Evolutionary conservation across 2,888 invertebrate genomes (phyloP).

Genomic region (Leptogaster cylindrica): DNA sequence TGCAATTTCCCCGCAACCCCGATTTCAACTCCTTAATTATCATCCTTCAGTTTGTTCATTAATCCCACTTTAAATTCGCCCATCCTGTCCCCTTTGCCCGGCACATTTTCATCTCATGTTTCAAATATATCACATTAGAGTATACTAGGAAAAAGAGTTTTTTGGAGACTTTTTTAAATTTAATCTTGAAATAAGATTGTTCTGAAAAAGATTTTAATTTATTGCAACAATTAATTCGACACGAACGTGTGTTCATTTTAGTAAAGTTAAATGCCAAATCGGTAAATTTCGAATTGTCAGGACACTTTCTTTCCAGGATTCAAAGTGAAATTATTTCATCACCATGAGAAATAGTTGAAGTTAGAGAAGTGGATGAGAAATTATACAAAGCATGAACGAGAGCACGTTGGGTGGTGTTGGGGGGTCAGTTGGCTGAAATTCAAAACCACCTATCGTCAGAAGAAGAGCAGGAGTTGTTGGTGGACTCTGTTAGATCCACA

Average conservation of each 20-base stretch:
- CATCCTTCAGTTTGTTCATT: too few relatives aligned
- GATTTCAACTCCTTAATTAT: too few relatives aligned
- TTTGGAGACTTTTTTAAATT: too few relatives aligned
- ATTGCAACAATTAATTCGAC: conserved; percentile 27
- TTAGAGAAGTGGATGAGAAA: conserved; percentile 17
- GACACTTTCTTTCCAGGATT: too few relatives aligned
- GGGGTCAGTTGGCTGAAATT: background rate
- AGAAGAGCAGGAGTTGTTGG: background rate
- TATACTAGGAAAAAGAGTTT: too few relatives aligned
- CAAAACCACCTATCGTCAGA: background rate
- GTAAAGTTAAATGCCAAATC: conserved; percentile 9
- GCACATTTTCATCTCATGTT: too few relatives aligned
- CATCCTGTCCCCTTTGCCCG: too few relatives aligned
- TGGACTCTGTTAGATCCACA: conserved; percentile 7
- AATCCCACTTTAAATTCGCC: too few relatives aligned
- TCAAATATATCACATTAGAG: too few relatives aligned
- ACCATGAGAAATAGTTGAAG: conserved; percentile 1
- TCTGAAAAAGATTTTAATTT: conserved; percentile 17
- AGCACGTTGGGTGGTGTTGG: background rate
- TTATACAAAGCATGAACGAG: background rate
- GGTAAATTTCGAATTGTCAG: background rate
- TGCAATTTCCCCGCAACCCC: too few relatives aligned
- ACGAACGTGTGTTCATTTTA: too few relatives aligned
- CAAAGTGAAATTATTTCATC: conserved; percentile 7
- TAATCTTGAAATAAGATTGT: background rate